phyloP scores from a whole-genome alignment of 2,113 vertebrate species.

The Rhizomys pruinosus region DNA sequence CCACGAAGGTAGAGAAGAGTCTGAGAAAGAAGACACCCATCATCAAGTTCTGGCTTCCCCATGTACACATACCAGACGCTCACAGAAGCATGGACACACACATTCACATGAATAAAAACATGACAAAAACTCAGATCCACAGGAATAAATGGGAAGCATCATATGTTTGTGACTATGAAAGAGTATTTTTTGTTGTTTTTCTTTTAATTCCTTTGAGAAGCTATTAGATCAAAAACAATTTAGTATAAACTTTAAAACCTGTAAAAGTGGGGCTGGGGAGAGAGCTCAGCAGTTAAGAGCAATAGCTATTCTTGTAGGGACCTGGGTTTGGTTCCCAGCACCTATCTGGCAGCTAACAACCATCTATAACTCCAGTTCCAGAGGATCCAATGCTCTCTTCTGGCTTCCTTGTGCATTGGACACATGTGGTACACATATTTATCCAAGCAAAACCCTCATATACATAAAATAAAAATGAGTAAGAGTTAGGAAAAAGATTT shows the following conservation, averaged over 20 bases:
- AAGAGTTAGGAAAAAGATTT: too few species aligned
- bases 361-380: too few species aligned
- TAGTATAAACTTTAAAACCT: neutral
- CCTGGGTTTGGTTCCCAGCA: too few species aligned
- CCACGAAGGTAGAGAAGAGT: neutral
- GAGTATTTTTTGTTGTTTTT: neutral
- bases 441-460: too few species aligned
- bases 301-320: too few species aligned
- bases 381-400: too few species aligned
- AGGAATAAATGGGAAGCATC: neutral
- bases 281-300: too few species aligned
- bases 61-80: neutral
- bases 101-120: neutral
- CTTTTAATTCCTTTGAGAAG: constrained; percentile 17
- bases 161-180: neutral
- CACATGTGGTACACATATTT: too few species aligned
- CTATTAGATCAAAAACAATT: constrained; percentile 2
- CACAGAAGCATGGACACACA: neutral
- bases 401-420: too few species aligned
- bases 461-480: too few species aligned
- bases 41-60: neutral
- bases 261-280: neutral
- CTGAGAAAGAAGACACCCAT: neutral
- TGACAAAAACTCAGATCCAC: too few species aligned
- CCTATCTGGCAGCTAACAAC: too few species aligned